Evolutionary conservation across 2,888 invertebrate genomes (phyloP), one percentile per base, ranked within the genome.

Genomic region (Caenorhabditis imperialis): DNA sequence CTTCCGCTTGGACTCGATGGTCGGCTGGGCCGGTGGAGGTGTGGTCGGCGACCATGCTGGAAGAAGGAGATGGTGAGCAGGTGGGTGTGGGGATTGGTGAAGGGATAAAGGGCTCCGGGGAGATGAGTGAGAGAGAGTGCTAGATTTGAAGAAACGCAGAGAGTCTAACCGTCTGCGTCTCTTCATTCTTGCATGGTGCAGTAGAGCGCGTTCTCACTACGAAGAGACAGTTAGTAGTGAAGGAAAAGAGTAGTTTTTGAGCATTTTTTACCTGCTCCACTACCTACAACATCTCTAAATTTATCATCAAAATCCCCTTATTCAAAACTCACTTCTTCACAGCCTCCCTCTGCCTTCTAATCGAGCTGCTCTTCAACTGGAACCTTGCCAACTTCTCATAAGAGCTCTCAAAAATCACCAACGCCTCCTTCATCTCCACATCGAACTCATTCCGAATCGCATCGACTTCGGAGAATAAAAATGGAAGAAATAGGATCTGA

Each of bases 381-480:
- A n/a, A n/a, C n/a, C n/a, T n/a, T 16, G 42, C 45, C 30, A 72
- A 16, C 12, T 47, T 16, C 27, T 72, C 51, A 27, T 67, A 57
- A 16, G 57, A 57, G n/a, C 7, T 58, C 27, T 67, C 57, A 23
- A 67, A 67, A 51, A 50, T 57, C 7, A 22, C 58, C 58, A 73
- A 3, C 7, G 65, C 65, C 18, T 60, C 50, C 37, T 48, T 38
- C 37, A 73, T 54, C 23, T 63, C 73, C 10, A n/a, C 8, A 55
- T 73, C 73, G 22, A 73, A 73, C 7, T 73, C 73, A 20, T 30
- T 37, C 1, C 73, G 65, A 37, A 73, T 73, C 37, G 65, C 16
- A 16, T 73, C 65, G 14, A 73, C 60, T 65, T 73, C 73, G 25
- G 73, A 60, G 54, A 73, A 73, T 54, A 73, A n/a, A 50, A 73